Evolutionary conservation across 1,140 invertebrate genomes (phyloP).

Genomic region (Catajapyx aquilonaris): DNA sequence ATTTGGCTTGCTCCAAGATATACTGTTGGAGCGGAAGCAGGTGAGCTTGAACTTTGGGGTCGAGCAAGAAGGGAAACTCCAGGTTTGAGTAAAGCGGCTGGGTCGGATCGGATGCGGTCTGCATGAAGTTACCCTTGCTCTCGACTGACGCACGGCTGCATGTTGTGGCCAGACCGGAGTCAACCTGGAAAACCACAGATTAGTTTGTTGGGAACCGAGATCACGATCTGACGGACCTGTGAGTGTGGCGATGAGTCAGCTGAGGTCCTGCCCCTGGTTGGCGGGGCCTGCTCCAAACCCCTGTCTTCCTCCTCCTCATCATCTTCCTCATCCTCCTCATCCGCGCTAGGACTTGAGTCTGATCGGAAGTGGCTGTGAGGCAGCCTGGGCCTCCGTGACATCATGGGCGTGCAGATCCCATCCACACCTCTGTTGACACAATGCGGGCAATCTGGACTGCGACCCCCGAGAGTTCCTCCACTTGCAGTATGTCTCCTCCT

Average conservation of each 20-base stretch:
- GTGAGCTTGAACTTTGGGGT: constrained; percentile 37
- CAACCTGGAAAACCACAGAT: constrained; percentile 13
- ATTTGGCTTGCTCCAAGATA: constrained; percentile 61
- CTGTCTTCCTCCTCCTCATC: neutral
- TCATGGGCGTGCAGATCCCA: constrained; percentile 16
- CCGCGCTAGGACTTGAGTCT: neutral
- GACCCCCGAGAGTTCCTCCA: constrained; percentile 1
- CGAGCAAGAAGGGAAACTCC: constrained; percentile 24
- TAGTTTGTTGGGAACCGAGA: neutral
- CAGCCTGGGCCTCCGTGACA: constrained; percentile 12
- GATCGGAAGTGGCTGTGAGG: neutral
- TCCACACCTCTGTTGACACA: constrained; percentile 9
- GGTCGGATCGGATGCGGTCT: neutral
- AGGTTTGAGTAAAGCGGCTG: constrained; percentile 31
- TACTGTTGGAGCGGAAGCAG: constrained; percentile 67
- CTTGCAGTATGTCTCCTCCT: constrained; percentile 13
- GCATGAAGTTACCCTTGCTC: constrained; percentile 5
- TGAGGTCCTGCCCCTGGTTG: no score
- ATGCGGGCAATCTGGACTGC: constrained; percentile 6
- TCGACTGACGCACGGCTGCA: constrained; percentile 15
- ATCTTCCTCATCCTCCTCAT: neutral
- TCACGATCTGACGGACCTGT: neutral
- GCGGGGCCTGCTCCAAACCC: neutral
- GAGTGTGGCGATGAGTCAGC: neutral
- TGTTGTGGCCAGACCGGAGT: constrained; percentile 15